These are phyloP conservation scores for Troilus luridus DNA, from an alignment of 2,888 invertebrate species.

Conservation along the genomic window DNA sequence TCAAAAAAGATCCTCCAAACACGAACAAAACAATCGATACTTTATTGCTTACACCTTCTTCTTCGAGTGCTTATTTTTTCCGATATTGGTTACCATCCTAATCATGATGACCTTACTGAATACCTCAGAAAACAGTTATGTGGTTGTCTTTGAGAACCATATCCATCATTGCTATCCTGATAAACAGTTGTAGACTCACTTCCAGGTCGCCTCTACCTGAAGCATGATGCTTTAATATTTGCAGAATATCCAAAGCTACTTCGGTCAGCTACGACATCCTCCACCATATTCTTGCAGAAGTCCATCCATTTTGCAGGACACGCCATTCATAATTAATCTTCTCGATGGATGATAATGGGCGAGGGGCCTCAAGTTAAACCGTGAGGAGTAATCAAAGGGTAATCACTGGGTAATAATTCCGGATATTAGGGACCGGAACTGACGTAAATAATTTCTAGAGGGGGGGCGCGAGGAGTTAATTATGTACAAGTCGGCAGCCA, in stretches of 20 bases:
- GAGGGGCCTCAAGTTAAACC: background rate
- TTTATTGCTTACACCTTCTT: too few species aligned
- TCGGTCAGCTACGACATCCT: background rate
- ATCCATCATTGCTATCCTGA: too few species aligned
- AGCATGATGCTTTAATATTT: too few species aligned
- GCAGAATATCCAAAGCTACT: background rate
- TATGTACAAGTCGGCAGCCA: conserved; percentile 1
- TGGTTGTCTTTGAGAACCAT: too few species aligned
- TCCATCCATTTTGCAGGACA: background rate
- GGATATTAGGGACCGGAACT: conserved; percentile 47
- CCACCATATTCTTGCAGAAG: background rate
- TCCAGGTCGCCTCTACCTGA: too few species aligned
- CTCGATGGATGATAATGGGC: background rate
- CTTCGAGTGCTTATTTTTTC: too few species aligned
- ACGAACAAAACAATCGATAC: too few species aligned
- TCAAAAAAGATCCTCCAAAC: too few species aligned
- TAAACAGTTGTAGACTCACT: too few species aligned
- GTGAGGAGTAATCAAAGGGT: conserved; percentile 11
- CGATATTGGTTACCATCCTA: too few species aligned
- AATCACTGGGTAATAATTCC: conserved; percentile 31
- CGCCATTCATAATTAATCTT: background rate
- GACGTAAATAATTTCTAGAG: conserved; percentile 43
- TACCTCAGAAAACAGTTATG: too few species aligned
- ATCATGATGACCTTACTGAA: too few species aligned
- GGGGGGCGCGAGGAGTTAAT: background rate